Base-by-base conservation (phyloP, 2,888 invertebrate genomes). In the Neoascia interrupta region DNA sequence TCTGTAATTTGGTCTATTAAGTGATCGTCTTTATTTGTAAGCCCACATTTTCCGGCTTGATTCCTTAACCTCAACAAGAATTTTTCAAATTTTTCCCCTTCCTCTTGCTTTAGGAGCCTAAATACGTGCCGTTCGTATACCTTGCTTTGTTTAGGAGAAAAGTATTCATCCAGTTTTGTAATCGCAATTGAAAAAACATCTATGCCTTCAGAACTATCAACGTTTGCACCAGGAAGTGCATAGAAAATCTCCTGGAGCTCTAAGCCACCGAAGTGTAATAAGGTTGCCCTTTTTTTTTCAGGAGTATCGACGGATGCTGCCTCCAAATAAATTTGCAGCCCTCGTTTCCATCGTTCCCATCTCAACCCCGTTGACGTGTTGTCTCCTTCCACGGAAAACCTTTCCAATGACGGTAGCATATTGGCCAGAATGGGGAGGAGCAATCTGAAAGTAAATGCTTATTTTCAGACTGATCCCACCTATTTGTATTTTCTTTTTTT, bases 341-440 rank as follows among this genome's bases (percentile, higher is more conserved):
- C 47, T 23, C 60, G 18, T 34, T 60, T 47, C 60, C 60, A 60
- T 23, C 18, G 45, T 18, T 60, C 64, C 53, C 41, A 56, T 36
- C 45, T 56, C 10, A 68, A 11, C 13, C 45, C 54, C 4, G 37
- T 26, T 36, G 54, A 54, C 43, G 1, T 15, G 21, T 13, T 63
- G 36, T 36, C 36, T 23, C 64, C 53, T 5, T 54, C 43, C 13
- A 34, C 41, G 11, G 51, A 28, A 18, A 49, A 47, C 10, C 10
- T 36, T 47, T 47, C 36, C 47, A 61, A 37, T 37, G 61, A 18
- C 37, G 49, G 23, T 2, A 37, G 8, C 3, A 36, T 60, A 23
- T 16, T 49, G 21, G 36, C 47, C 47, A 39, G 58, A n/a, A n/a
- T n/a, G n/a, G n/a, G n/a, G n/a, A n/a, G n/a, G n/a, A n/a, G n/a